Evolutionary conservation across 2,113 vertebrate genomes (phyloP).

Genomic region (Rhinoptilus africanus): DNA sequence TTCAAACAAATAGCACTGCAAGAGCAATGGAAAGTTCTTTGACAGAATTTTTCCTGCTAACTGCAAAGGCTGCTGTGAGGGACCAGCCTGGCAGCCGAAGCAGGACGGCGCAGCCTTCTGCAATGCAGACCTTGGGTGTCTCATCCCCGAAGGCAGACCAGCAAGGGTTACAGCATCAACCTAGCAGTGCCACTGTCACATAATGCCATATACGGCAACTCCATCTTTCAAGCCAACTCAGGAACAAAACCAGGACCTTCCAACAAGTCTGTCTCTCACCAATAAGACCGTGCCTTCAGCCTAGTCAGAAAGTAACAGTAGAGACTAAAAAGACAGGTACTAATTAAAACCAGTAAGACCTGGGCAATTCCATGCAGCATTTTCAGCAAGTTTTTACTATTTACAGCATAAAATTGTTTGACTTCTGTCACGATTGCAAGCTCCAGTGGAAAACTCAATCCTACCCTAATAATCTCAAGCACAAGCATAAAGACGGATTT

Average conservation of each 20-base stretch:
- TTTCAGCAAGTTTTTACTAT: background rate
- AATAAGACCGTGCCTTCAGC: background rate
- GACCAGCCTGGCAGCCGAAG: background rate
- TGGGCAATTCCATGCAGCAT: background rate
- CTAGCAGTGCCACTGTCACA: background rate
- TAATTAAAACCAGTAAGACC: background rate
- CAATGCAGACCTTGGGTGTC: fast-evolving
- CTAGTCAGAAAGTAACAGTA: background rate
- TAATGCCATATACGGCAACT: fast-evolving
- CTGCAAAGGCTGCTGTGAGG: background rate
- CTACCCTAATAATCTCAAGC: too few relatives aligned
- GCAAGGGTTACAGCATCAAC: background rate
- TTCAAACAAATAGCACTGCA: background rate
- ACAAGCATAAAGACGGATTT: background rate
- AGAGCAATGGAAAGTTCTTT: background rate
- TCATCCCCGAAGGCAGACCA: background rate
- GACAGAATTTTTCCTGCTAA: background rate
- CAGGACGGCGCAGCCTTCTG: background rate
- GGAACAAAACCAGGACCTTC: background rate
- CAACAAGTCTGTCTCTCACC: background rate
- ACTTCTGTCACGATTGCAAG: background rate
- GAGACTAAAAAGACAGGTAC: background rate
- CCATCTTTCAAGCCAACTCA: background rate
- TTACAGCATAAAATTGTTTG: background rate
- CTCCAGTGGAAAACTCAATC: background rate